Evolutionary conservation across 2,888 invertebrate species (phyloP), one percentile per base, ranked within the genome.

Genomic region (Perizoma affinitatum): DNA sequence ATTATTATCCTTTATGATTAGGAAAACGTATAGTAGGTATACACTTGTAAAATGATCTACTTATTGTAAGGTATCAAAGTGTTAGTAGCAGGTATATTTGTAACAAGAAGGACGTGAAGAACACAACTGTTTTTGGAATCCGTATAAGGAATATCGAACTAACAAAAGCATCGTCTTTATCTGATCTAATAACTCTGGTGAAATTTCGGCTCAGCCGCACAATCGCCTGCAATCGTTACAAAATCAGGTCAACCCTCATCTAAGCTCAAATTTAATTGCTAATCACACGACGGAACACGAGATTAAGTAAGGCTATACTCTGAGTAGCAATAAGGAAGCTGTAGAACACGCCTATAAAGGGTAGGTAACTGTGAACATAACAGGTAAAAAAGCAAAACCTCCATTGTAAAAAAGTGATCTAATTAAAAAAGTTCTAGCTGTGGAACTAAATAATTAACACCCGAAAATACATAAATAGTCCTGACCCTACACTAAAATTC

Each of bases 261-360:
- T 66, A 54, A 65, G 56, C 47, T 56, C 53, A 69, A 74, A 74
- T 81, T 77, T 79, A 81, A 83, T 82, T 80, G 77, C 75, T 82
- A 76, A 80, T 82, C 76, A 76, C 70, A 70, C 70, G 74, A 75
- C 75, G 61, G 75, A 71, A 81, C 75, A 69, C 73, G 58, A 70
- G 75, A 82, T 82, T 70, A 80, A 68, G 59, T 54, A 48, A 46
- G 46, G 34, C 49, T 35, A 43, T 55, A 35, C 35, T n/a, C 34
- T 34, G 54, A 54, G 49, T 49, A 58, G 38, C 34, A 51, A 46
- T 41, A 40, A 41, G 38, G 38, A 54, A 43, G 50, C 41, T 35
- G 34, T 1, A 38, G 4, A 38, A 7, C 38, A 38, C 5, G 38
- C 38, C 38, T 7, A 38, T 7, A 45, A 22, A 6, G 2, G 34